phyloP scores from a whole-genome alignment of 2,113 vertebrate species.

The Bufo gargarizans region DNA sequence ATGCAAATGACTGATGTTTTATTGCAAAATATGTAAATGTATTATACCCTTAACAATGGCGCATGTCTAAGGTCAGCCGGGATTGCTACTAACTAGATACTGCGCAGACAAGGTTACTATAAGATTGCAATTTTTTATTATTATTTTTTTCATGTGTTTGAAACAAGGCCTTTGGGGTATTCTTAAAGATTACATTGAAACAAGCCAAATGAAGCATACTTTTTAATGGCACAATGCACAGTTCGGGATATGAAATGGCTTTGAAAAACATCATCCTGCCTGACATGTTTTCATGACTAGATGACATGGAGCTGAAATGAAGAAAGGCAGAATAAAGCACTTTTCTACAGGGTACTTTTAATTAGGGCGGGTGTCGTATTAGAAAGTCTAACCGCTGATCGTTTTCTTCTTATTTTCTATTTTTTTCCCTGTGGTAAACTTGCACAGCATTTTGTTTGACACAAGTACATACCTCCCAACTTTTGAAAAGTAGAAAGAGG shows the following conservation, averaged over 20 bases:
- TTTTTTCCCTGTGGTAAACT: not conserved
- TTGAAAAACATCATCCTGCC: constrained; percentile 49
- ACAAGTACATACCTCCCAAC: not conserved
- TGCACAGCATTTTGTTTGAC: not conserved
- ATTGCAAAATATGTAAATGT: constrained; percentile 90
- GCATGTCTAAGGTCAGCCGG: constrained; percentile 81
- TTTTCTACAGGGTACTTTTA: constrained; percentile 51
- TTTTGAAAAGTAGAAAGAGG: no score
- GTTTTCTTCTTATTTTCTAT: not conserved
- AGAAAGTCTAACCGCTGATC: not conserved
- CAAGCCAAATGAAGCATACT: constrained; percentile 66
- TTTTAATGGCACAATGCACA: constrained; percentile 60
- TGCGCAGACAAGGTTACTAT: constrained; percentile 73
- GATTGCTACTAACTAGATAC: constrained; percentile 76
- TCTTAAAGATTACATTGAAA: constrained; percentile 69
- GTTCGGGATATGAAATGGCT: constrained; percentile 52
- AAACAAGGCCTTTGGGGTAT: constrained; percentile 65
- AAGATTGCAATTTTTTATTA: constrained; percentile 46
- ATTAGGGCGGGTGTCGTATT: constrained; percentile 23
- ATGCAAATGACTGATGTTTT: constrained; percentile 91
- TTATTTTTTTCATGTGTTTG: constrained; percentile 65
- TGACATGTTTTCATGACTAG: constrained; percentile 48
- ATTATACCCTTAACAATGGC: constrained; percentile 86
- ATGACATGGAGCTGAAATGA: not conserved
- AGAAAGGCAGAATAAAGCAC: constrained; percentile 42